Evolutionary conservation across 2,113 vertebrate genomes (phyloP).

Genomic region (Salminus brasiliensis): DNA sequence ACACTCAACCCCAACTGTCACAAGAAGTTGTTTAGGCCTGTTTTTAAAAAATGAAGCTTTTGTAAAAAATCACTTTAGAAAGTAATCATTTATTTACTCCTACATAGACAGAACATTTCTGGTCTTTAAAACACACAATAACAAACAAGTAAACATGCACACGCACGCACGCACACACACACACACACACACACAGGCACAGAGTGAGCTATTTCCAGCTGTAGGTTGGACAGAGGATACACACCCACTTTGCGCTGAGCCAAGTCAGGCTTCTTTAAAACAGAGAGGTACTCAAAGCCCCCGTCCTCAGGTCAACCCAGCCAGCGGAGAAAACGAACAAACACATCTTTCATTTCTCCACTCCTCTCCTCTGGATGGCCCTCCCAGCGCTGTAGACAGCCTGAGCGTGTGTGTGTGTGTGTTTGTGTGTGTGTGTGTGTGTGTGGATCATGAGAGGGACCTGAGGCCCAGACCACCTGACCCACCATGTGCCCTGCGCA

Average conservation of each 20-base stretch:
- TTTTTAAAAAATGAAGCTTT: too few species aligned
- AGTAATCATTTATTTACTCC: too few species aligned
- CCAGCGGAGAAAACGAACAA: constrained; percentile 40
- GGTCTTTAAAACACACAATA: too few species aligned
- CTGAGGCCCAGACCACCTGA: constrained; percentile 48
- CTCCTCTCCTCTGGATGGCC: constrained; percentile 16
- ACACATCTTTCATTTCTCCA: constrained; percentile 49
- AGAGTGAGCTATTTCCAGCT: background rate
- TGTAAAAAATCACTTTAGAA: too few species aligned
- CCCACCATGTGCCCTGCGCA: constrained; percentile 38
- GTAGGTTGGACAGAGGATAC: background rate
- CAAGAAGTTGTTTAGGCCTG: too few species aligned
- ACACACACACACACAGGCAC: background rate
- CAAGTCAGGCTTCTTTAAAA: constrained; percentile 10
- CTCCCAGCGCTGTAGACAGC: constrained; percentile 26
- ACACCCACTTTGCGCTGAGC: background rate
- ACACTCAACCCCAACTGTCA: too few species aligned
- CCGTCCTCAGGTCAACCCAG: constrained; percentile 36
- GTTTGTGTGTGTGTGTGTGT: constrained; percentile 40
- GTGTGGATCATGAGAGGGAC: constrained; percentile 42
- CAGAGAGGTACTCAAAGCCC: constrained; percentile 1
- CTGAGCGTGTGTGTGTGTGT: constrained; percentile 38
- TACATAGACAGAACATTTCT: too few species aligned
- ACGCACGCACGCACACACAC: background rate
- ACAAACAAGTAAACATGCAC: too few species aligned